Percentiles rank a stretch among this genome's conserved stretches.
Evolutionary conservation across 2,113 vertebrate species (phyloP).

Genomic region (Polypterus senegalus): DNA sequence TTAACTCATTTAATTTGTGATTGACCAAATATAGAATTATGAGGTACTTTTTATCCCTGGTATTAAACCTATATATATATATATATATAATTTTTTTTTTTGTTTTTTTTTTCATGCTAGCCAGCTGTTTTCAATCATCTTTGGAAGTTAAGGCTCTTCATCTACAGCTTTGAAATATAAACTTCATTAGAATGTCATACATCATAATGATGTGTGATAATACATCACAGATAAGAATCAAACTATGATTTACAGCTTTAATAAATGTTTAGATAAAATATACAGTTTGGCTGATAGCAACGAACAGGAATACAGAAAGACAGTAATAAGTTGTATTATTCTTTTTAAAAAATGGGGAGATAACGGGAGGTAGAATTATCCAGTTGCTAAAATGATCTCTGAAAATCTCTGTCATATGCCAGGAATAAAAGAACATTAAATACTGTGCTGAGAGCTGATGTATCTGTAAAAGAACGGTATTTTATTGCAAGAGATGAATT

Average conservation of each 20-base stretch:
- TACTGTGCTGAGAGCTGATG: not conserved
- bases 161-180: conserved; percentile 58
- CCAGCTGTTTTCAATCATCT: conserved; percentile 58
- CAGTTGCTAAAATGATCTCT: too few relatives aligned
- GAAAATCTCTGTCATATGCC: too few relatives aligned
- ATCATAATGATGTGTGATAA: conserved; percentile 58
- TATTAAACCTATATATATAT: too few relatives aligned
- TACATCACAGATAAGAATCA: conserved; percentile 27
- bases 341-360: not conserved
- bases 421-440: too few relatives aligned
- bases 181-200: conserved; percentile 62
- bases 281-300: not conserved
- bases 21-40: too few relatives aligned
- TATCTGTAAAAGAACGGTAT: not conserved
- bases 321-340: not conserved
- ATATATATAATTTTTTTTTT: too few relatives aligned
- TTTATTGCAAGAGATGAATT: not conserved
- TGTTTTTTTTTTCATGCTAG: conserved; percentile 42
- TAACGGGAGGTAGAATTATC: too few relatives aligned
- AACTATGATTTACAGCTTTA: conserved; percentile 4
- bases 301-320: not conserved
- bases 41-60: too few relatives aligned
- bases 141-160: conserved; percentile 49
- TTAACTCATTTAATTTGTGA: too few relatives aligned
- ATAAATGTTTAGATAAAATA: conserved; percentile 1